phyloP scores from a whole-genome alignment of 2,888 invertebrate genomes.

The Tanytarsus gracilentus region DNA sequence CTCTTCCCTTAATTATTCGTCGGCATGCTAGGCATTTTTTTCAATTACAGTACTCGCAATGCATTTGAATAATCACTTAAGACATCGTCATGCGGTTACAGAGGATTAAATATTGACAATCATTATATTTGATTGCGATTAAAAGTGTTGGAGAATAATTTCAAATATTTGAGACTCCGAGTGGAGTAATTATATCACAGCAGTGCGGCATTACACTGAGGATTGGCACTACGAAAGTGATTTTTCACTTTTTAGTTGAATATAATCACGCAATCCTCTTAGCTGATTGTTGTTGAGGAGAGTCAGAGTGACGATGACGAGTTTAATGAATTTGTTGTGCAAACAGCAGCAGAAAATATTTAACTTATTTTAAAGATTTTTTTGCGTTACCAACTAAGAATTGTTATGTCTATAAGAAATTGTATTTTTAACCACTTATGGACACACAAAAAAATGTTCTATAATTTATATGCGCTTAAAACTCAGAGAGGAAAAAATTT shows the following conservation, averaged over 20 bases:
- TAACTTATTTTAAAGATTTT: neutral
- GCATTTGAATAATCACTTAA: neutral
- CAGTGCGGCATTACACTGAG: no score
- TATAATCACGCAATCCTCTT: neutral
- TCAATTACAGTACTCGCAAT: neutral
- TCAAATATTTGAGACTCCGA: constrained; percentile 1
- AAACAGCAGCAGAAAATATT: neutral
- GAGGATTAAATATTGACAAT: constrained; percentile 4
- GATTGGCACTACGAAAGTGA: neutral
- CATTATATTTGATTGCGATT: neutral
- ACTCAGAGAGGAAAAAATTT: no score
- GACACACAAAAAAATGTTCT: no score
- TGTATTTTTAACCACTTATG: no score
- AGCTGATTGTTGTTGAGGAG: neutral
- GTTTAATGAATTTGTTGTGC: neutral
- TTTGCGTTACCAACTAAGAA: no score
- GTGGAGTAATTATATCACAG: neutral
- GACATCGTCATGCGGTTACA: neutral
- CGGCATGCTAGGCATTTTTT: neutral
- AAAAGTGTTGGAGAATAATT: constrained; percentile 3
- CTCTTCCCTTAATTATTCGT: constrained; percentile 6
- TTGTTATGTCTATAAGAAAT: no score
- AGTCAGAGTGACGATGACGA: neutral
- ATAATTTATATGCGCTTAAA: no score
- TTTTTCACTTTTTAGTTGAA: neutral